phyloP scores from a whole-genome alignment of 2,113 vertebrate species.

The Gallinago paraguaiae region DNA sequence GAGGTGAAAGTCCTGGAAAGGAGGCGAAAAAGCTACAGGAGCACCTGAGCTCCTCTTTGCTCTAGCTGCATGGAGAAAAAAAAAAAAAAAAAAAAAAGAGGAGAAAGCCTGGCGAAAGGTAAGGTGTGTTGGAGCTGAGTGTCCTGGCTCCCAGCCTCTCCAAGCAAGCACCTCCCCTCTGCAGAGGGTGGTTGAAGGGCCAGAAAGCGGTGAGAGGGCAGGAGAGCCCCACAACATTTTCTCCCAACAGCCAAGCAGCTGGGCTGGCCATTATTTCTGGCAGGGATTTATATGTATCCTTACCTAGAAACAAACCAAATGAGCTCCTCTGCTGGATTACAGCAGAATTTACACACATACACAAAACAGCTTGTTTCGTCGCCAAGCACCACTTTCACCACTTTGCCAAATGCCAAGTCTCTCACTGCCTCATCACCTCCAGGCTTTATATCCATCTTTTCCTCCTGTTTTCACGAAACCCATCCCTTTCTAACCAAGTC shows the following conservation, averaged over 20 bases:
- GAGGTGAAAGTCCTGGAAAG: background rate
- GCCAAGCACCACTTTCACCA: background rate
- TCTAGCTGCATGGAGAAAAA: background rate
- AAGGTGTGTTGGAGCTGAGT: background rate
- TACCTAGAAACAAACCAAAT: background rate
- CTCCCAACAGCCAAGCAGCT: background rate
- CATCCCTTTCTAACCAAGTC: background rate
- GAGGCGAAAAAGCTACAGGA: background rate
- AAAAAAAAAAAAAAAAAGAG: no score
- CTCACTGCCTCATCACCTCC: background rate
- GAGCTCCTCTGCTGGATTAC: background rate
- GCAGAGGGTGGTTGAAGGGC: background rate
- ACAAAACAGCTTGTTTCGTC: background rate
- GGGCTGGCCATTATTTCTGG: background rate
- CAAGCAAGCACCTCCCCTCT: background rate
- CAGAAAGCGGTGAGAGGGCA: background rate
- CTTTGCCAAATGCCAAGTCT: background rate
- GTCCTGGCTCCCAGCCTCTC: background rate
- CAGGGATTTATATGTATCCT: background rate
- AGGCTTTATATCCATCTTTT: background rate
- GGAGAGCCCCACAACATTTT: background rate
- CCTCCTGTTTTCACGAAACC: background rate
- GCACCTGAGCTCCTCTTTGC: background rate
- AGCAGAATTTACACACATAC: fast-evolving
- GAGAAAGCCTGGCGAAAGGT: background rate